Evolutionary conservation across 2,797 vertebrate genomes (phyloP).

Genomic region (Enoplosus armatus): DNA sequence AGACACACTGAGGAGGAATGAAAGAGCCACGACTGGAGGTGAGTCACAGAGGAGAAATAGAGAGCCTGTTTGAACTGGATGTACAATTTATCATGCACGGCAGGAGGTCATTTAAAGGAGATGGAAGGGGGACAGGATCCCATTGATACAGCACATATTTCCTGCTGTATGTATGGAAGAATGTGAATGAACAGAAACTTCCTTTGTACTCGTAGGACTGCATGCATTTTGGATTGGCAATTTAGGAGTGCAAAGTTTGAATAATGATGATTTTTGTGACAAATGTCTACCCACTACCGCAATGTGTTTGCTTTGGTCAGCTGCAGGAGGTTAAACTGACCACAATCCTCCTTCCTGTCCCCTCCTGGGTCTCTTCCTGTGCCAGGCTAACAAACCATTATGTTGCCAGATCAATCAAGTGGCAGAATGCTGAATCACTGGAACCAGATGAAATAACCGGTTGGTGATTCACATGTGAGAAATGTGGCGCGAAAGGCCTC

Average conservation of each 20-base stretch:
- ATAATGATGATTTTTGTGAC: constrained; percentile 26
- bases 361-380: constrained; percentile 62
- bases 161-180: constrained; percentile 23
- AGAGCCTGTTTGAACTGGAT: constrained; percentile 43
- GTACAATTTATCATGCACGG: constrained; percentile 44
- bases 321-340: constrained; percentile 57
- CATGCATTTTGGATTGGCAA: too few relatives aligned
- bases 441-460: constrained; percentile 57
- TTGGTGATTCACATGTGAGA: constrained; percentile 68
- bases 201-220: too few relatives aligned
- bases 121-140: constrained; percentile 5
- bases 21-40: constrained; percentile 60
- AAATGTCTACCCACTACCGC: constrained; percentile 36
- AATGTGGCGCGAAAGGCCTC: constrained; percentile 47
- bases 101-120: constrained; percentile 50
- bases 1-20: constrained; percentile 53
- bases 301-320: constrained; percentile 56
- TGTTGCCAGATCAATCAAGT: constrained; percentile 70
- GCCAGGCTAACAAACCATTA: constrained; percentile 70
- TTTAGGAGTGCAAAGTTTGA: background rate
- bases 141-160: constrained; percentile 35
- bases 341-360: constrained; percentile 65
- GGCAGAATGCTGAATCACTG: constrained; percentile 60
- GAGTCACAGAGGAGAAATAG: constrained; percentile 70
- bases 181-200: constrained; percentile 17